Conservation (phyloP, 1,140 invertebrate species). For the Laodelphax striatellus region DNA sequence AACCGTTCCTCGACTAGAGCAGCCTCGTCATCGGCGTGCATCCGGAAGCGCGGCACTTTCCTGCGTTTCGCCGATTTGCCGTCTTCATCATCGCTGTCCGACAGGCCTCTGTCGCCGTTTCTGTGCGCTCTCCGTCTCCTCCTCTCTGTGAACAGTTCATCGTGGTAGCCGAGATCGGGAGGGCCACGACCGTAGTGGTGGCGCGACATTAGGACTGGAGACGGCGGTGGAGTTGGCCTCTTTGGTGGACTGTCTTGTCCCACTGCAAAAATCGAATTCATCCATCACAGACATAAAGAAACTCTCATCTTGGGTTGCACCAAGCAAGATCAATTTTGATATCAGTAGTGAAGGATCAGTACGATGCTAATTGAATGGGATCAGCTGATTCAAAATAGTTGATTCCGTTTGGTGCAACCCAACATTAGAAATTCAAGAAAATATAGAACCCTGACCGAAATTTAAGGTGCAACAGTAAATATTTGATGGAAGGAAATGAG, state of each 20-base stretch:
- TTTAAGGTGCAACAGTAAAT: too few relatives aligned
- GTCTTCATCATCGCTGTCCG: neutral
- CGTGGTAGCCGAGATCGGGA: neutral
- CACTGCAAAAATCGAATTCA: constrained; percentile 1
- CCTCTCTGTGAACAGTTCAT: constrained; percentile 17
- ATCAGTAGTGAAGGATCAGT: too few relatives aligned
- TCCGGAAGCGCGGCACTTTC: constrained; percentile 62
- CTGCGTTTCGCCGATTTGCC: constrained; percentile 40
- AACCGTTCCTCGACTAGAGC: constrained; percentile 34
- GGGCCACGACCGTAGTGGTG: neutral
- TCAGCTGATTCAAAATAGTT: too few relatives aligned
- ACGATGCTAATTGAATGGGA: too few relatives aligned
- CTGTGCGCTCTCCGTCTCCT: constrained; percentile 5
- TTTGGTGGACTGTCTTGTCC: neutral
- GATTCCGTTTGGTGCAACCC: too few relatives aligned
- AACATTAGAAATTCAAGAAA: too few relatives aligned
- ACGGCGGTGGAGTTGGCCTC: neutral
- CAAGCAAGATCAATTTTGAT: too few relatives aligned
- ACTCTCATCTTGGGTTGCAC: too few relatives aligned
- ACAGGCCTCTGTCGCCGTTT: neutral
- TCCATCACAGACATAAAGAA: neutral
- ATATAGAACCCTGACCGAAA: too few relatives aligned
- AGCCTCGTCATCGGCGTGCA: constrained; percentile 81
- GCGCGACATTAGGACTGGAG: neutral
- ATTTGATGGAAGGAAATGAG: too few relatives aligned